Evolutionary conservation across 2,888 invertebrate species (phyloP).

Genomic region (Eupithecia abbreviata): DNA sequence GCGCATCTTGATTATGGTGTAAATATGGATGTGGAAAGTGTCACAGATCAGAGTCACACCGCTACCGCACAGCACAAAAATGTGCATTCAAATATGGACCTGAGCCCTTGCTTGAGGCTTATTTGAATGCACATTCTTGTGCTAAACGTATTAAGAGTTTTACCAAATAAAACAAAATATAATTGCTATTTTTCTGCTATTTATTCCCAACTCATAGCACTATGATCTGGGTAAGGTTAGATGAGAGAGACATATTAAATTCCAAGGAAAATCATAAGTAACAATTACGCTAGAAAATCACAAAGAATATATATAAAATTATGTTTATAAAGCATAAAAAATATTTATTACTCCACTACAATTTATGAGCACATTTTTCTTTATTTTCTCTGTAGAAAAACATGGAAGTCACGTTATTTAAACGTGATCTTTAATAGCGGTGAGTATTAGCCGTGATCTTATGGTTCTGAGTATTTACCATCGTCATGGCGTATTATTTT

Average conservation of each 20-base stretch:
- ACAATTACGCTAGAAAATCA: background rate
- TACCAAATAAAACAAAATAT: too few relatives aligned
- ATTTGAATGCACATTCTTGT: too few relatives aligned
- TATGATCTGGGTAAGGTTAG: too few relatives aligned
- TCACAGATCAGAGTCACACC: too few relatives aligned
- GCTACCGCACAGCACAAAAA: too few relatives aligned
- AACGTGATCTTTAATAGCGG: conserved; percentile 50
- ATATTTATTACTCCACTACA: background rate
- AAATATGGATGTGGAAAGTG: too few relatives aligned
- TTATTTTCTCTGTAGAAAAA: conserved; percentile 4
- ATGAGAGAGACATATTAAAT: background rate
- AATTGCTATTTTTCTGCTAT: too few relatives aligned
- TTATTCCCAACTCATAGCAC: too few relatives aligned
- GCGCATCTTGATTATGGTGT: too few relatives aligned
- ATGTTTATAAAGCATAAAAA: background rate
- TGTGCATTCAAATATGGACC: too few relatives aligned
- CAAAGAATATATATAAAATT: background rate
- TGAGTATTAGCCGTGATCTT: conserved; percentile 38
- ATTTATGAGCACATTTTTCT: background rate
- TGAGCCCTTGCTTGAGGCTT: too few relatives aligned
- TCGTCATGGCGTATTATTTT: conserved; percentile 38
- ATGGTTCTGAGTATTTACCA: conserved; percentile 37
- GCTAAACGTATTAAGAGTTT: too few relatives aligned
- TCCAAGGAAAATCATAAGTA: background rate
- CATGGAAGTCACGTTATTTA: conserved; percentile 46